Evolutionary conservation across 2,888 invertebrate genomes (phyloP), one percentile per base, ranked within the genome.

Genomic region (Ornithoptera priamus): DNA sequence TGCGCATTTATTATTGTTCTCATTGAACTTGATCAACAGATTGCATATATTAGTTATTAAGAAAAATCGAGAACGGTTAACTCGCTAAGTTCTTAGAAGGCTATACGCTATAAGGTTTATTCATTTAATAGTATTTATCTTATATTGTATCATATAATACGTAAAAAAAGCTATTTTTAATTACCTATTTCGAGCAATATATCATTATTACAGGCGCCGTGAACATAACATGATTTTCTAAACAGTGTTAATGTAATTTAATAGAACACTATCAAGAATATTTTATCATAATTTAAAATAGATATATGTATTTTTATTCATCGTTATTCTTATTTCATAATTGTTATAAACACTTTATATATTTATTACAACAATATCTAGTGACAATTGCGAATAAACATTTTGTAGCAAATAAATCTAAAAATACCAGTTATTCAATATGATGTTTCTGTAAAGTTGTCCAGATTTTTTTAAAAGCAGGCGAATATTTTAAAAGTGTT

Each of bases 111-210:
- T 22, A 59, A 58, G 70, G 62, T 58, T 66, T 62, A 61, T 22
- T 24, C 39, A 18, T 62, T 39, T 69, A 66, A 71, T 30, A 63
- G 36, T 24, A 67, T 53, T 65, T 24, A 36, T 2, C 42, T 53
- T 57, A 66, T 61, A 57, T 50, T 57, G 30, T 22, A 58, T 76
- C 68, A 62, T 69, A 65, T 56, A 42, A 69, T 64, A 24, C 56
- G 61, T 58, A 56, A 18, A 5, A 22, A n/a, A 8, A 24, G 18
- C 30, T 5, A 65, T 62, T 65, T 57, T 65, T 65, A 36, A 62
- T 68, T 64, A 56, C 58, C 36, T 59, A 20, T 50, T 63, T 17
- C 20, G 24, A 67, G n/a, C 7, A 30, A 59, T 50, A 20, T n/a
- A 2, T 20, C n/a, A 57, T 56, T 20, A 57, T 57, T 57, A 63